Percentiles rank a stretch among this genome's conserved stretches.
Evolutionary conservation across 1,140 invertebrate species (phyloP).

Genomic region (Argopecten irradians): DNA sequence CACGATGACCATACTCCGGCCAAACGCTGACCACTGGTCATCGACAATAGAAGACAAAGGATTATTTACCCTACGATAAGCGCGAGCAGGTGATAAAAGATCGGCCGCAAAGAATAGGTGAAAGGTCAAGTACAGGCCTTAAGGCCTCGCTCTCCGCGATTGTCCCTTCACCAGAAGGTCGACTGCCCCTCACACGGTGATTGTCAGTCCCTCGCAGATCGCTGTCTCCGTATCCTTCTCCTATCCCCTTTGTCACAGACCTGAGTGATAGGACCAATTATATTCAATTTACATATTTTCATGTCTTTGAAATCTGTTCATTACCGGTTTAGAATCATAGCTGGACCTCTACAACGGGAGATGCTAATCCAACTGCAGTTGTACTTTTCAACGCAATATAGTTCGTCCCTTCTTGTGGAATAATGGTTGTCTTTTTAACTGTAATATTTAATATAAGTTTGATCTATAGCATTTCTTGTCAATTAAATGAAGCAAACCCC

Average conservation of each 20-base stretch:
- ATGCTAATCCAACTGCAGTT: too few species aligned
- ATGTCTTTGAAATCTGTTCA: neutral
- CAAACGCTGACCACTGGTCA: neutral
- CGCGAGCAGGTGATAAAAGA: slow-evolving; percentile 20
- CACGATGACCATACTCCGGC: neutral
- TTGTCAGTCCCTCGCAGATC: neutral
- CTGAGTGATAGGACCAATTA: neutral
- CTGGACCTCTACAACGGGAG: too few species aligned
- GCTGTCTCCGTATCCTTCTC: neutral
- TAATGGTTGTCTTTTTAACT: too few species aligned
- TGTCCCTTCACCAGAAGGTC: neutral
- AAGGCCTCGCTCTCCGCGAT: neutral
- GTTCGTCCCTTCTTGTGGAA: too few species aligned
- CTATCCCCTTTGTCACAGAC: neutral
- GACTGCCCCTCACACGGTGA: neutral
- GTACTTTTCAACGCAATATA: too few species aligned
- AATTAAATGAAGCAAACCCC: too few species aligned
- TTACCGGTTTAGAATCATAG: too few species aligned
- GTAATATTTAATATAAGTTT: too few species aligned
- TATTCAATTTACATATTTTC: neutral
- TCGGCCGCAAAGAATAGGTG: neutral
- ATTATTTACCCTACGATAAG: slow-evolving; percentile 17
- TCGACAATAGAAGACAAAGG: neutral
- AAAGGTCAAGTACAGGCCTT: neutral
- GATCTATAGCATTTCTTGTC: too few species aligned